phyloP scores from a whole-genome alignment of 2,113 vertebrate genomes.

The Gallinago undulata region DNA sequence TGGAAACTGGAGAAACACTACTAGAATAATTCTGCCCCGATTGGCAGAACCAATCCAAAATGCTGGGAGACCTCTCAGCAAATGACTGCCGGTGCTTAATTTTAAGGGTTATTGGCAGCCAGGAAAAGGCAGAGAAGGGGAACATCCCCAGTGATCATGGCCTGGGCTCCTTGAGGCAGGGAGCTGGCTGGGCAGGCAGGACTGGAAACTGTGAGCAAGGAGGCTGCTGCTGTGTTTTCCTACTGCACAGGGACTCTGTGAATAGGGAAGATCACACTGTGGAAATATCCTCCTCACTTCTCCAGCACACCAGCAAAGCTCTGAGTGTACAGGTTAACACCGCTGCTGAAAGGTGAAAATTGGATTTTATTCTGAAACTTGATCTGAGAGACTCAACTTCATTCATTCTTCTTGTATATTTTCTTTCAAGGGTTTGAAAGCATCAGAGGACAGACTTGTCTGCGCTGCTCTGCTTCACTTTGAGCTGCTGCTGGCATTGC shows the following conservation, averaged over 20 bases:
- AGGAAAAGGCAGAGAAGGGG: background rate
- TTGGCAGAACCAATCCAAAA: background rate
- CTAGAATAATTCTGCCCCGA: background rate
- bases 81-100: background rate
- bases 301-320: background rate
- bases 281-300: background rate
- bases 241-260: rapidly evolving
- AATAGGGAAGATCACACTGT: background rate
- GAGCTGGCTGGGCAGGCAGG: background rate
- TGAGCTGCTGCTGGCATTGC: background rate
- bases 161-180: background rate
- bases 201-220: background rate
- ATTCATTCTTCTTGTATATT: background rate
- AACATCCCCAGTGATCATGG: background rate
- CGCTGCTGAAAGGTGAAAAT: constrained; percentile 26
- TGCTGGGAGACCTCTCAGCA: background rate
- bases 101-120: background rate
- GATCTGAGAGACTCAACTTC: background rate
- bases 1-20: background rate
- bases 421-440: background rate
- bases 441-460: background rate
- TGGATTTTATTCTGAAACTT: constrained; percentile 8
- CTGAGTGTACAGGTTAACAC: background rate
- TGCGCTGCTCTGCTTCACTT: background rate
- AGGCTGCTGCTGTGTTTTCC: background rate